Evolutionary conservation across 1,140 invertebrate genomes (phyloP), one percentile per base, ranked within the genome.

Genomic region (Lutraria rhynchaena): DNA sequence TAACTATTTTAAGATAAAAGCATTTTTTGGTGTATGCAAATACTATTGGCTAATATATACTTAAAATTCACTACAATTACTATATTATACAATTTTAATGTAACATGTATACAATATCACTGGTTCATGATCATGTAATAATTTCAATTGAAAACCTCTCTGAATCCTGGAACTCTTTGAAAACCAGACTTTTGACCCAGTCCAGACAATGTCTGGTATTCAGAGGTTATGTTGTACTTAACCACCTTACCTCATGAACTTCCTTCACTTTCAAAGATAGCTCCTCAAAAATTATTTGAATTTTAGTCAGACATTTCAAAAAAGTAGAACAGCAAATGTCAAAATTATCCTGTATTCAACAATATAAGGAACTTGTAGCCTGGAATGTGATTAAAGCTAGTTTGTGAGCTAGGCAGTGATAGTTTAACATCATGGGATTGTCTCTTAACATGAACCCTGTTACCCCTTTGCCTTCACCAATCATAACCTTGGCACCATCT

Each of bases 401-500:
- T 41, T 37, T 57, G 37, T 70, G 76, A 17, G 76, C 76, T 37
- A 70, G 55, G 27, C 51, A 80, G 19, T 80, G 76, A 41, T 80
- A 70, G 63, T 80, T 70, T 24, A 80, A n/a, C 15, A 69, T 15
- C 51, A 80, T 70, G 3, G 63, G 63, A 33, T 70, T 70, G n/a
- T 80, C 65, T 37, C 61, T 44, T 29, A 69, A 24, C 63, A 80
- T 70, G 37, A 55, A 80, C 17, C 76, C 63, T 37, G 51, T 58
- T 9, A 80, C 33, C 3, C 49, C 76, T 41, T 37, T 24, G 7
- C 49, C 63, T 5, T n/a, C 57, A 0, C 63, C 63, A 3, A 35
- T 80, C 76, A 80, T 80, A 7, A 70, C 76, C n/a, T 70, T 80
- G 22, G 76, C 76, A 33, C 49, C 76, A 80, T 80, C 61, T 41